Evolutionary conservation across 2,797 vertebrate genomes (phyloP).

Genomic region (Sebastes matsubarae): DNA sequence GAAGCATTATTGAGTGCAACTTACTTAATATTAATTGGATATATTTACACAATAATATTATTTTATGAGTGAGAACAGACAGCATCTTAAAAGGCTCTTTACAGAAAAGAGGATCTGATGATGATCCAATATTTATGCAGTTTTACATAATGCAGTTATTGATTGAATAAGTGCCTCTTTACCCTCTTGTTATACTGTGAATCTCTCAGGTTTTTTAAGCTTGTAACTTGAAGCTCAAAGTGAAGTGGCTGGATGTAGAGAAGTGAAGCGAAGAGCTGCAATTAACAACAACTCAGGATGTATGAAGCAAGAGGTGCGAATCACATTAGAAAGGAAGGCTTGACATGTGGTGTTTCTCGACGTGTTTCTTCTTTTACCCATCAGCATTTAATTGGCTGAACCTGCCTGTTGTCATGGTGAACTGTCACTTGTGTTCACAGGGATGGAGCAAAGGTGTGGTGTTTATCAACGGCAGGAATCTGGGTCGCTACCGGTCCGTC

Average conservation of each 20-base stretch:
- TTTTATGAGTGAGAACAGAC: neutral
- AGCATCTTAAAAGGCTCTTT: conserved; percentile 8
- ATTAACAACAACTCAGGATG: neutral
- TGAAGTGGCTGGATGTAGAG: neutral
- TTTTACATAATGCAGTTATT: conserved; percentile 3
- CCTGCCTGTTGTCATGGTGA: neutral
- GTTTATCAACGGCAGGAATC: conserved; percentile 90
- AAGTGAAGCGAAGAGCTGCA: neutral
- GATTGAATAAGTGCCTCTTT: conserved; percentile 5
- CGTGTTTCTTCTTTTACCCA: neutral
- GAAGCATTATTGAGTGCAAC: neutral
- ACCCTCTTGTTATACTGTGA: neutral
- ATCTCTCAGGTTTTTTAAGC: neutral
- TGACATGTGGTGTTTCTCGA: neutral
- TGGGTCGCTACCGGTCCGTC: conserved; percentile 91
- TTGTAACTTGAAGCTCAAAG: neutral
- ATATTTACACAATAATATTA: neutral
- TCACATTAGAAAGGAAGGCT: neutral
- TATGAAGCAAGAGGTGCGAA: neutral
- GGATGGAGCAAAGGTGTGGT: conserved; percentile 92
- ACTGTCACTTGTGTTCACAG: conserved; percentile 69
- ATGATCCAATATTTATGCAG: neutral
- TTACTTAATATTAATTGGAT: neutral
- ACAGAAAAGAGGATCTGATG: neutral
- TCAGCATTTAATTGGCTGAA: neutral